These are phyloP conservation scores for Mesitornis unicolor DNA, from an alignment of 2,113 vertebrate species.

Conservation along the genomic window DNA sequence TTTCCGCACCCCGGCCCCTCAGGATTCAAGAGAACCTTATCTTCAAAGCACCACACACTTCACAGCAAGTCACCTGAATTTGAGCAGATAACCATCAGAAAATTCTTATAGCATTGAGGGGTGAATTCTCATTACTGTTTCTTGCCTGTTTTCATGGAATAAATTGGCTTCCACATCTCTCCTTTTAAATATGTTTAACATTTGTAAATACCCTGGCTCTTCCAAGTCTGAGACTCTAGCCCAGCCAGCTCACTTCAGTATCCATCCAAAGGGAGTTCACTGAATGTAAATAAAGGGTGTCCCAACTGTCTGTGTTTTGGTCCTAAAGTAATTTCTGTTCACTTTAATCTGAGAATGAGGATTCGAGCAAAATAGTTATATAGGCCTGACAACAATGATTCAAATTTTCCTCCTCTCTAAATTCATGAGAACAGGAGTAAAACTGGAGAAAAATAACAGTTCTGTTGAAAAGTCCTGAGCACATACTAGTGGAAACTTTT, in stretches of 20 bases:
- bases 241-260: neutral
- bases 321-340: neutral
- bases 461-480: conserved; percentile 15
- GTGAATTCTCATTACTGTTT: neutral
- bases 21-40: neutral
- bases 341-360: neutral
- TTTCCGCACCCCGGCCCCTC: neutral
- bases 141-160: neutral
- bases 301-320: neutral
- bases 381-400: neutral
- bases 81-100: neutral
- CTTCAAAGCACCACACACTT: neutral
- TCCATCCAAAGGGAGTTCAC: neutral
- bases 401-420: conserved; percentile 11
- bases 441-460: conserved; percentile 31
- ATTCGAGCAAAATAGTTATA: neutral
- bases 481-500: conserved; percentile 45
- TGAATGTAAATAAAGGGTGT: neutral
- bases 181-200: neutral
- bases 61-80: fast-evolving
- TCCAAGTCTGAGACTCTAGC: neutral
- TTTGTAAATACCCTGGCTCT: neutral
- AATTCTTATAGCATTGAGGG: fast-evolving
- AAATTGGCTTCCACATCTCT: neutral
- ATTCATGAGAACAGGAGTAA: conserved; percentile 4